Conservation (phyloP, 2,888 invertebrate genomes). For the Horisme vitalbata region DNA sequence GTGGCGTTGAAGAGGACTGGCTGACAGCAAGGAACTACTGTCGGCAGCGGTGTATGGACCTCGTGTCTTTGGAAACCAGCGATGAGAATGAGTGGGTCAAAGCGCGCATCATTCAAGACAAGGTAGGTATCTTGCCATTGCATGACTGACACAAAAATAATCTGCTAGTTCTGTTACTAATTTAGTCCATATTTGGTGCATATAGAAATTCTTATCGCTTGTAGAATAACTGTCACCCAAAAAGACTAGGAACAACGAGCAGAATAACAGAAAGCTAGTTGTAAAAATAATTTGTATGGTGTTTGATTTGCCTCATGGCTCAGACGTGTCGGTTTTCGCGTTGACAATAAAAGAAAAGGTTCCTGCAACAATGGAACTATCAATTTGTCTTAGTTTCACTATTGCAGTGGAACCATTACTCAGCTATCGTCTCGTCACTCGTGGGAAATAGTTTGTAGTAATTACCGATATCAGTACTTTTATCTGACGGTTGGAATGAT, state of each 20-base stretch:
- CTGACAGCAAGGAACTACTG: slow-evolving; percentile 93
- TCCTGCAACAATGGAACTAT: slow-evolving; percentile 45
- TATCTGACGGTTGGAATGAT: too few species aligned
- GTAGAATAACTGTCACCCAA: too few species aligned
- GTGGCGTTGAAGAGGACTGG: slow-evolving; percentile 92
- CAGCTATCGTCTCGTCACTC: slow-evolving; percentile 44
- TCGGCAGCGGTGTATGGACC: slow-evolving; percentile 94
- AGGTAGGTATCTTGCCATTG: slow-evolving; percentile 81
- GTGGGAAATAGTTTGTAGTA: slow-evolving; percentile 43
- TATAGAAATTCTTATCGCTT: too few species aligned
- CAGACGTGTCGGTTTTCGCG: neutral
- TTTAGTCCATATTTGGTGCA: too few species aligned
- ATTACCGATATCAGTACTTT: slow-evolving; percentile 10
- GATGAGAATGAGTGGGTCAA: slow-evolving; percentile 95
- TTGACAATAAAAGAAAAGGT: slow-evolving; percentile 25
- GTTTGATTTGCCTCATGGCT: neutral
- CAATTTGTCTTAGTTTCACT: slow-evolving; percentile 55
- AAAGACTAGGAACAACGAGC: too few species aligned
- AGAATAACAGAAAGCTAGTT: too few species aligned
- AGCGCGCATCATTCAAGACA: slow-evolving; percentile 88
- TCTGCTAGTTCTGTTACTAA: too few species aligned
- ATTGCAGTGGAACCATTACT: slow-evolving; percentile 36
- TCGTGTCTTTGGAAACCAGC: slow-evolving; percentile 92
- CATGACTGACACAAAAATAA: too few species aligned
- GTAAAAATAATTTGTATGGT: neutral